phyloP scores from a whole-genome alignment of 2,888 invertebrate species.

The Seira ritae region DNA sequence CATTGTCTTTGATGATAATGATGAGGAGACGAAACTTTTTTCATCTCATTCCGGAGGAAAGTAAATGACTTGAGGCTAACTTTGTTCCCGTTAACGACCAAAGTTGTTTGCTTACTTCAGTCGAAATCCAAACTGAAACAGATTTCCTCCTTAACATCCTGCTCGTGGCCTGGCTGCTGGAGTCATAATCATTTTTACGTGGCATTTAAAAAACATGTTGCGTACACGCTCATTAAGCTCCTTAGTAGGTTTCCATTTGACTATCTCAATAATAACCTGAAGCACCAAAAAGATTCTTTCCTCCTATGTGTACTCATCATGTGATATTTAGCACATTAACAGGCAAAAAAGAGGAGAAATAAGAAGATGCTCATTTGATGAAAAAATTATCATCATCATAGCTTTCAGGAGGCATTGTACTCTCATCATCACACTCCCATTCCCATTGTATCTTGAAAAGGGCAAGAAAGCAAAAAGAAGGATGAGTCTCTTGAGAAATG shows the following conservation, averaged over 20 bases:
- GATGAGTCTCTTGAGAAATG: background rate
- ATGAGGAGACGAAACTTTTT: background rate
- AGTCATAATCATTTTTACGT: slow-evolving; percentile 19
- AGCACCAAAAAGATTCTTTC: background rate
- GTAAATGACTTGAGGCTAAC: background rate
- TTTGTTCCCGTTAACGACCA: background rate
- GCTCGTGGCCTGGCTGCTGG: background rate
- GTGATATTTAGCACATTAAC: slow-evolving; percentile 57
- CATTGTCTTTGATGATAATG: background rate
- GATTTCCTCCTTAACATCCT: slow-evolving; percentile 30
- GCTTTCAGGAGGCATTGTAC: slow-evolving; percentile 30
- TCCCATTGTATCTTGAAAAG: slow-evolving; percentile 6
- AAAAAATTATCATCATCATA: slow-evolving; percentile 19
- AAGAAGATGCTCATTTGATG: slow-evolving; percentile 6
- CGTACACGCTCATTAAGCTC: slow-evolving; percentile 46
- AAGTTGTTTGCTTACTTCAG: slow-evolving; percentile 33
- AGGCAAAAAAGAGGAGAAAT: slow-evolving; percentile 37
- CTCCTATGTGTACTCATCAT: slow-evolving; percentile 16
- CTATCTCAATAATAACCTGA: slow-evolving; percentile 42
- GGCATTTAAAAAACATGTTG: slow-evolving; percentile 41
- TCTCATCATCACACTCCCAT: slow-evolving; percentile 20
- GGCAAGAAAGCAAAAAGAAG: background rate
- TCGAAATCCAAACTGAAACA: slow-evolving; percentile 42
- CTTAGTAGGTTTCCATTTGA: slow-evolving; percentile 44
- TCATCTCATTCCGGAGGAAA: background rate